Evolutionary conservation across 2,888 invertebrate species (phyloP), one percentile per base, ranked within the genome.

Genomic region (Drosophila affinis): DNA sequence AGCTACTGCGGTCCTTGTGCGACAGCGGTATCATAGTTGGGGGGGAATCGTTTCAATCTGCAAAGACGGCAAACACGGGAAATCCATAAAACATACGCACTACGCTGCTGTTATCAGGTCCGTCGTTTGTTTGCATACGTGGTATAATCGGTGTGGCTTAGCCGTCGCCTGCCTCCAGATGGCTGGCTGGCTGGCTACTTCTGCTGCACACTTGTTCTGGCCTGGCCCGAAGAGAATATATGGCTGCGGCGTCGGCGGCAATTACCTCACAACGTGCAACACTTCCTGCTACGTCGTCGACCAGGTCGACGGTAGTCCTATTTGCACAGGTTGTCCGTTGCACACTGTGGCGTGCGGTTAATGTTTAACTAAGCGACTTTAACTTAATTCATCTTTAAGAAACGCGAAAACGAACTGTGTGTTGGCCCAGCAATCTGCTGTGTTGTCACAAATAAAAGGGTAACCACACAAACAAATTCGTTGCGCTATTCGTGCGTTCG

Each of bases 1-100:
- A 93, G 88, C 93, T 95, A 90, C 93, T 93, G 83, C 94, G 94
- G 91, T 97, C 96, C 91, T 95, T 96, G 74, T 97, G 97, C 92
- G 97, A 93, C 95, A 97, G 75, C 29, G 91, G 91, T 65, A 91
- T 75, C 91, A 91, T 91, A 56, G 54, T 83, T 60, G 67, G 27
- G 39, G 3, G 67, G 27, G 39, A 7, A 7, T 7, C 39, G 39
- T 39, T 6, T 39, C 7, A n/a, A 39, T 39, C 39, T 39, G 39
- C 14, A 39, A 39, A n/a, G 39, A 7, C 14, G n/a, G 14, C 6
- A n/a, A 39, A 14, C 14, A n/a, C n/a, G 39, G n/a, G 39, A 39
- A 39, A 39, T 39, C n/a, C n/a, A 58, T 70, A 67, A 58, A 39
- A 55, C 17, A 54, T 24, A 54, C 39, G 14, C 14, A 14, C 14